Conservation (phyloP, 2,888 invertebrate species). For the Crioceris asparagi region DNA sequence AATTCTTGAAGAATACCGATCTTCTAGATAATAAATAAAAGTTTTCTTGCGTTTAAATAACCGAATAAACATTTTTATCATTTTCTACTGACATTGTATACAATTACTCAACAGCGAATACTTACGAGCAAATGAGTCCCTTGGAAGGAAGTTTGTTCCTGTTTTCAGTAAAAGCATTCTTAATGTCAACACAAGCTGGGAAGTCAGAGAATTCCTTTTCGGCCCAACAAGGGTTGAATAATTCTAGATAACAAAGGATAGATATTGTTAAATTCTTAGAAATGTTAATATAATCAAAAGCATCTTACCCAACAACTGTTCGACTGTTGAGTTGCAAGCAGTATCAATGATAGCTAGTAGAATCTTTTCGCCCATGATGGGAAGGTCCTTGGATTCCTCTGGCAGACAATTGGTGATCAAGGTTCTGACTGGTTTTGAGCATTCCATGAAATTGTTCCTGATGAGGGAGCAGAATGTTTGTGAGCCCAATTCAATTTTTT, state of each 20-base stretch:
- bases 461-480: slow-evolving; percentile 15
- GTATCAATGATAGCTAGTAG: slow-evolving; percentile 11
- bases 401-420: slow-evolving; percentile 13
- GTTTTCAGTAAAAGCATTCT: slow-evolving; percentile 7
- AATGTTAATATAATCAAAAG: neutral
- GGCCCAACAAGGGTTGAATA: slow-evolving; percentile 15
- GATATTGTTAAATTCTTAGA: neutral
- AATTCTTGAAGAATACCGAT: neutral
- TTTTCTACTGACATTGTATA: too few species aligned
- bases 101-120: too few species aligned
- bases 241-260: slow-evolving; percentile 13
- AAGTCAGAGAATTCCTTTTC: slow-evolving; percentile 8
- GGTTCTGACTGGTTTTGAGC: slow-evolving; percentile 13
- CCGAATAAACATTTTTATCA: too few species aligned
- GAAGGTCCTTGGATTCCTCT: slow-evolving; percentile 13
- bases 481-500: slow-evolving; percentile 14
- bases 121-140: slow-evolving; percentile 15
- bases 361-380: slow-evolving; percentile 10
- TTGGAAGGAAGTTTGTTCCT: slow-evolving; percentile 14
- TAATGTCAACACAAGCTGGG: slow-evolving; percentile 10
- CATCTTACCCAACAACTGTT: slow-evolving; percentile 16
- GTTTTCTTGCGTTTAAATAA: too few species aligned
- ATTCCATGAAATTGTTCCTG: slow-evolving; percentile 12
- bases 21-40: too few species aligned
- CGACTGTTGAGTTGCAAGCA: slow-evolving; percentile 16